Evolutionary conservation across 1,140 invertebrate genomes (phyloP).

Genomic region (Gryllus bimaculatus): DNA sequence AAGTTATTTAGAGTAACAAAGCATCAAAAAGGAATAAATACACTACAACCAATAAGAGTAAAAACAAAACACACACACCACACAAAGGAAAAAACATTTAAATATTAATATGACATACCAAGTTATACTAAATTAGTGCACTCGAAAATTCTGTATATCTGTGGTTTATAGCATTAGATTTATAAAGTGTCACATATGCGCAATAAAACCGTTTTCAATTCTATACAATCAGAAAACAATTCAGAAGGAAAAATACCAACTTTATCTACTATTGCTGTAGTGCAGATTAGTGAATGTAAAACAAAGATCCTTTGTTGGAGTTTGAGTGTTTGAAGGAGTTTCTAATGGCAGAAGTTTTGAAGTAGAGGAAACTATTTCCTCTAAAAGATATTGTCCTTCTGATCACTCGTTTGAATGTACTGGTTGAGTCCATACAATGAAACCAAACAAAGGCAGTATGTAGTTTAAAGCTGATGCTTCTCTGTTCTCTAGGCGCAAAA

Average conservation of each 20-base stretch:
- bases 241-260: slow-evolving; percentile 7
- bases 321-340: slow-evolving; percentile 20
- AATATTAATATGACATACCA: background rate
- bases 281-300: slow-evolving; percentile 17
- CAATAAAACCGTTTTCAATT: background rate
- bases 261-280: slow-evolving; percentile 19
- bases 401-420: slow-evolving; percentile 4
- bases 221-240: slow-evolving; percentile 9
- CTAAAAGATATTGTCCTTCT: background rate
- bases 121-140: slow-evolving; percentile 9
- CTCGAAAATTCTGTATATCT: slow-evolving; percentile 3
- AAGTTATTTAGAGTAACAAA: too few species aligned
- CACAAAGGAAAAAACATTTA: slow-evolving; percentile 9
- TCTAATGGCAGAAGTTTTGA: slow-evolving; percentile 7
- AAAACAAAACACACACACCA: slow-evolving; percentile 12
- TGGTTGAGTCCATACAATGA: background rate
- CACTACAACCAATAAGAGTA: background rate
- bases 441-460: slow-evolving; percentile 4
- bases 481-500: background rate
- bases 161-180: background rate
- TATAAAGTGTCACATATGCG: slow-evolving; percentile 8
- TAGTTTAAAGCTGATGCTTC: background rate
- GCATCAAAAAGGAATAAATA: background rate
- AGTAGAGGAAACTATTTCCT: background rate
- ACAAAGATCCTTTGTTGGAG: slow-evolving; percentile 13